A percentile compares a stretch with the other conserved stretches of the same genome.
These are phyloP conservation scores for Holacanthella duospinosa DNA, from an alignment of 2,888 invertebrate species.

Conservation along the genomic window DNA sequence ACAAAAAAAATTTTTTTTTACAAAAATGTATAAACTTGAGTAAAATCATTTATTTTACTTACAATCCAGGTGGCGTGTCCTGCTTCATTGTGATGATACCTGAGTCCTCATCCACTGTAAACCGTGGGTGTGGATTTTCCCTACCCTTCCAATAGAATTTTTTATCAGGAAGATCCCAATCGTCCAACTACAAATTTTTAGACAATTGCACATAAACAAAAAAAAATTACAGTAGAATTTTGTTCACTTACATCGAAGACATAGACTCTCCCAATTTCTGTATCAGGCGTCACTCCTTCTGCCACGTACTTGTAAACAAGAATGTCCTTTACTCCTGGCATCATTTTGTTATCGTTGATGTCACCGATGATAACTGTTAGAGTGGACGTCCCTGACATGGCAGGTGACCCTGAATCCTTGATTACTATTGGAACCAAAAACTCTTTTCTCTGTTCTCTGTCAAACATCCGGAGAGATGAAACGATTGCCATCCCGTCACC, in stretches of 20 bases:
- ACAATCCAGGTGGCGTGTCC: constrained; percentile 73
- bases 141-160: constrained; percentile 87
- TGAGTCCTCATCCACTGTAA: constrained; percentile 77
- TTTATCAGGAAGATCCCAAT: constrained; percentile 97
- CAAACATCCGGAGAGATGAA: constrained; percentile 83
- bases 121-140: constrained; percentile 76
- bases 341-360: constrained; percentile 92
- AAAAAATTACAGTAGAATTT: no score
- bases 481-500: constrained; percentile 97
- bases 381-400: constrained; percentile 91
- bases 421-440: constrained; percentile 94
- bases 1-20: background rate
- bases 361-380: constrained; percentile 80
- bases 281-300: constrained; percentile 76
- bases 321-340: constrained; percentile 89
- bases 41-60: constrained; percentile 31
- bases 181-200: no score
- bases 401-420: constrained; percentile 92
- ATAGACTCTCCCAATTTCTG: constrained; percentile 87
- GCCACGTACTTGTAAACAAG: constrained; percentile 87
- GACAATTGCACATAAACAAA: no score
- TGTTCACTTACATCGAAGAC: no score
- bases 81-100: constrained; percentile 94
- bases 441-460: constrained; percentile 90
- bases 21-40: background rate